Percentiles rank a stretch among this genome's conserved stretches.
Evolutionary conservation across 2,113 vertebrate species (phyloP).

Genomic region (Sturnira hondurensis): DNA sequence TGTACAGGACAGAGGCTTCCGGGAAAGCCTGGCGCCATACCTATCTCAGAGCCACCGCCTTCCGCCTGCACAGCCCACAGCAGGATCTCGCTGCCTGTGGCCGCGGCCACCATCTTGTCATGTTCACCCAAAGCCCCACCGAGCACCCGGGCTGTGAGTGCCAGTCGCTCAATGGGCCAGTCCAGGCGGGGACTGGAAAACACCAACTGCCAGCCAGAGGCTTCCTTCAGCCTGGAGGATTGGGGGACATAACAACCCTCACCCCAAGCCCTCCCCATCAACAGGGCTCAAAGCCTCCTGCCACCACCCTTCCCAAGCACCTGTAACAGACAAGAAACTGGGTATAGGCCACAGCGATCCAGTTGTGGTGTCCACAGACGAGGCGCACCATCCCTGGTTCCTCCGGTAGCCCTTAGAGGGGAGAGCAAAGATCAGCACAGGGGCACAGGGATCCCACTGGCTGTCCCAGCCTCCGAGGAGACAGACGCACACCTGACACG

Average conservation of each 20-base stretch:
- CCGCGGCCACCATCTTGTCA: conserved; percentile 94
- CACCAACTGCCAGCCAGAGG: conserved; percentile 92
- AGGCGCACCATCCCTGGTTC: conserved; percentile 91
- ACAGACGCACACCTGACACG: conserved; percentile 31
- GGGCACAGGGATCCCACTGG: not conserved
- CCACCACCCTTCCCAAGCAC: conserved; percentile 66
- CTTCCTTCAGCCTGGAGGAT: conserved; percentile 89
- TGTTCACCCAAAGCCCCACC: conserved; percentile 89
- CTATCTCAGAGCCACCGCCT: conserved; percentile 90
- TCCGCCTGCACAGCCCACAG: conserved; percentile 90
- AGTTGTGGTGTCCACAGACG: conserved; percentile 93
- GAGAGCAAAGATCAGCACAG: not conserved
- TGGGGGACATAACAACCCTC: not conserved
- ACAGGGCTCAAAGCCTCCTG: not conserved
- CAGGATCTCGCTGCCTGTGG: conserved; percentile 89
- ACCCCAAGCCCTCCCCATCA: not conserved
- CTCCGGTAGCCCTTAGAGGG: conserved; percentile 69
- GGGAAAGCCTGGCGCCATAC: conserved; percentile 68
- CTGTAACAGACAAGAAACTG: conserved; percentile 95
- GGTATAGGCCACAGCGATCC: conserved; percentile 91
- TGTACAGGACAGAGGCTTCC: not conserved
- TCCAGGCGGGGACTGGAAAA: conserved; percentile 92
- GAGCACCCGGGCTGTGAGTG: conserved; percentile 90
- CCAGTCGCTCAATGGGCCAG: conserved; percentile 91
- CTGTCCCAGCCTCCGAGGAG: not conserved